Evolutionary conservation across 2,888 invertebrate species (phyloP), one percentile per base, ranked within the genome.

Genomic region (Hyposoter dolosus): DNA sequence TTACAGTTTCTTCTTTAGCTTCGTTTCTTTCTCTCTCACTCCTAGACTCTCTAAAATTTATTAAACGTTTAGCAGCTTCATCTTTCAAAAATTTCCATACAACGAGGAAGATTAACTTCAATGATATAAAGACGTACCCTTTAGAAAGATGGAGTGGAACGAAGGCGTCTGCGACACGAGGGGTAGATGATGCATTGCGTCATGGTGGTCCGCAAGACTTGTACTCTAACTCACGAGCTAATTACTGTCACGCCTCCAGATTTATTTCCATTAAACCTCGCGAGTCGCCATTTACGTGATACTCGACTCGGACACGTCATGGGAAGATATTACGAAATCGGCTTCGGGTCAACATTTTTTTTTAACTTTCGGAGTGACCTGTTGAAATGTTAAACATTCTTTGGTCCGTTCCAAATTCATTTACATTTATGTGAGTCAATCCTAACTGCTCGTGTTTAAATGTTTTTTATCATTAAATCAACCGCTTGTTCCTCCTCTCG

Each of bases 231-330:
- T 83, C 83, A 85, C 85, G 82, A 83, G 77, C 85, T 87, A 87
- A 87, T 87, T 85, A 85, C 80, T 83, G 85, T 83, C 85, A 87
- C 83, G 85, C 85, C 85, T 83, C 66, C 76, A 79, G 77, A 87
- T 87, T 83, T 85, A 87, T 87, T 83, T 87, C 77, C 74, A 78
- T 66, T 60, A 63, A 82, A 69, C 28, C 60, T 76, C 76, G 19
- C 53, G 65, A 72, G 63, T 6, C n/a, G 45, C 40, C 23, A 40
- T 68, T 43, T 68, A 45, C 68, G 68, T 43, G 68, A 45, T 40
- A 45, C 68, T 68, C 19, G 23, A 43, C 35, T 32, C 9, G 35
- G n/a, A n/a, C 40, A 2, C 32, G 35, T n/a, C 3, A 60, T 15
- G 10, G 17, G 65, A 40, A 40, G 9, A 65, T 65, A 9, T 65